Evolutionary conservation across 2,888 invertebrate species (phyloP).

Genomic region (Muscina levida): DNA sequence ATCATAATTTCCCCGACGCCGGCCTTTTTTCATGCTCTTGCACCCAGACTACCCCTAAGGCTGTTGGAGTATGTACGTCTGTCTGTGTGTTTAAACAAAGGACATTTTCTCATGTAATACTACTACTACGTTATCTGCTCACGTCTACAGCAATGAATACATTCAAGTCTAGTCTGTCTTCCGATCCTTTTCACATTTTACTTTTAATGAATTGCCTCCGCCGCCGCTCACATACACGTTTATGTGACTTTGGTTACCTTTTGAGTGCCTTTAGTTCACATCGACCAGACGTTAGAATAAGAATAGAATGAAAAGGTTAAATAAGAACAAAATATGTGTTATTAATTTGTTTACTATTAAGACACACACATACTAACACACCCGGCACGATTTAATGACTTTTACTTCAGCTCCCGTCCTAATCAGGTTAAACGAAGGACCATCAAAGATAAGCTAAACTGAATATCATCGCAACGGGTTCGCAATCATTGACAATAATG

Average conservation of each 20-base stretch:
- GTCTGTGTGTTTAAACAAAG: no score
- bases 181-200: constrained; percentile 24
- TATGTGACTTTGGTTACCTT: neutral
- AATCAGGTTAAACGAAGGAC: neutral
- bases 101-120: no score
- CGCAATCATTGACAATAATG: neutral
- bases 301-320: neutral
- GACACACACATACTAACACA: constrained; percentile 11
- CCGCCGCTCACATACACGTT: constrained; percentile 16
- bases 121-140: no score
- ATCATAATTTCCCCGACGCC: constrained; percentile 16
- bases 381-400: neutral
- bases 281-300: constrained; percentile 8
- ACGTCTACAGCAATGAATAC: neutral
- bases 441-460: neutral
- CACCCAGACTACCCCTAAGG: no score
- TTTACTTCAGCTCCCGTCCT: neutral
- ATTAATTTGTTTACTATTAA: constrained; percentile 39
- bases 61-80: no score
- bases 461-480: constrained; percentile 3
- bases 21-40: no score
- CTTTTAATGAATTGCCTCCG: constrained; percentile 42
- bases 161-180: neutral
- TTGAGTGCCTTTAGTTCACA: neutral
- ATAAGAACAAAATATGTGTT: constrained; percentile 16